Evolutionary conservation across 2,888 invertebrate genomes (phyloP).

Genomic region (Cantharis lateralis): DNA sequence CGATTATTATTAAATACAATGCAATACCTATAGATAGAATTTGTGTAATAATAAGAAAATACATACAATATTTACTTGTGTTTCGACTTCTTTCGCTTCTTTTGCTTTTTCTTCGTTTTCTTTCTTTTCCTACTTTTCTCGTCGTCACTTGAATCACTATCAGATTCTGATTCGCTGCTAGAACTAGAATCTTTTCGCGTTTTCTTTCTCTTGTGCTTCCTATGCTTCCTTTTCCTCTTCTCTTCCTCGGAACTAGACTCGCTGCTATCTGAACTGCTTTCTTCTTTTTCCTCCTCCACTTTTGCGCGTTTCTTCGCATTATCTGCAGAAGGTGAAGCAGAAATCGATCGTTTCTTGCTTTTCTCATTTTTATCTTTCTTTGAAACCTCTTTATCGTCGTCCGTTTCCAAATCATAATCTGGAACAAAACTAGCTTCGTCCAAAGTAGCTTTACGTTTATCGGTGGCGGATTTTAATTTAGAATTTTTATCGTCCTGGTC

Average conservation of each 20-base stretch:
- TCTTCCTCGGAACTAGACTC: constrained; percentile 52
- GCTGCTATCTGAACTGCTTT: constrained; percentile 53
- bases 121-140: constrained; percentile 71
- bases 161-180: constrained; percentile 67
- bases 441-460: constrained; percentile 67
- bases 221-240: constrained; percentile 49
- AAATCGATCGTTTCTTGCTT: constrained; percentile 37
- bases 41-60: neutral
- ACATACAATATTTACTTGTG: constrained; percentile 55
- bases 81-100: constrained; percentile 75
- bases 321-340: constrained; percentile 67
- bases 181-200: constrained; percentile 66
- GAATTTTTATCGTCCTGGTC: constrained; percentile 44
- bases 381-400: constrained; percentile 61
- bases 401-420: constrained; percentile 73
- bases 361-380: constrained; percentile 56
- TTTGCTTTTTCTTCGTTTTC: constrained; percentile 72
- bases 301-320: constrained; percentile 51
- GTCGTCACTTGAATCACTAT: constrained; percentile 67
- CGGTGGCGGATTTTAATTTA: constrained; percentile 38
- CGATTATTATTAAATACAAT: neutral
- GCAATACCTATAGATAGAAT: neutral
- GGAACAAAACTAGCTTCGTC: constrained; percentile 78
- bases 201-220: constrained; percentile 61
- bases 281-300: constrained; percentile 44